Evolutionary conservation across 2,888 invertebrate species (phyloP), one percentile per base, ranked within the genome.

Genomic region (Acrocyrtus sp.): DNA sequence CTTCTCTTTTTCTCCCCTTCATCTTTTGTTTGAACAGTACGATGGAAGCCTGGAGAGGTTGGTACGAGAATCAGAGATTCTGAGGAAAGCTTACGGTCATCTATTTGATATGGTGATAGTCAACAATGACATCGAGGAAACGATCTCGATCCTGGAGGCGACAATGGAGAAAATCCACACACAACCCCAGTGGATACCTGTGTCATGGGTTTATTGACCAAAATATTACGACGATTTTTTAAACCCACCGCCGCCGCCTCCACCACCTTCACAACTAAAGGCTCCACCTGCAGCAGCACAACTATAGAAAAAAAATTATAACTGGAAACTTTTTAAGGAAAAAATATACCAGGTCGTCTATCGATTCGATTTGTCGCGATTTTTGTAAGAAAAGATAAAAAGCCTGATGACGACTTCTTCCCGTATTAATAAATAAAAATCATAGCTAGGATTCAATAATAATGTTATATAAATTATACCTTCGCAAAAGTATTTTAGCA

Each of bases 101-200:
- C 95, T 95, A 86, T 99, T 99, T 88, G 99, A 99, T 87, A 88
- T 97, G 85, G 95, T 93, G 81, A 96, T 99, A 83, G 94, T 98
- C 78, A 99, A 99, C 89, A 98, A 98, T 87, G 98, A 99, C 87
- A 99, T 99, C 78, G 98, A 98, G 85, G 98, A 98, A 85, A 99
- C 99, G 43, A 96, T 99, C 83, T 90, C 91, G 50, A 92, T 94
- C 77, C 87, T 99, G 81, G 96, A 98, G 85, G 90, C 91, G 77
- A 94, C 96, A 22, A 92, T 98, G 82, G 95, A 95, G 78, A 90
- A 93, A 73, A 92, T 97, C 75, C 93, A 94, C 85, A 91, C 92
- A 83, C 92, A 93, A 81, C 92, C 96, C 43, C 76, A 76, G 43
- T 76, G 76, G 74, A 95, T 98, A 78, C 98, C 98, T 3, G 97